Evolutionary conservation across 2,113 vertebrate species (phyloP), one percentile per base, ranked within the genome.

Genomic region (Clarias macrocephalus): DNA sequence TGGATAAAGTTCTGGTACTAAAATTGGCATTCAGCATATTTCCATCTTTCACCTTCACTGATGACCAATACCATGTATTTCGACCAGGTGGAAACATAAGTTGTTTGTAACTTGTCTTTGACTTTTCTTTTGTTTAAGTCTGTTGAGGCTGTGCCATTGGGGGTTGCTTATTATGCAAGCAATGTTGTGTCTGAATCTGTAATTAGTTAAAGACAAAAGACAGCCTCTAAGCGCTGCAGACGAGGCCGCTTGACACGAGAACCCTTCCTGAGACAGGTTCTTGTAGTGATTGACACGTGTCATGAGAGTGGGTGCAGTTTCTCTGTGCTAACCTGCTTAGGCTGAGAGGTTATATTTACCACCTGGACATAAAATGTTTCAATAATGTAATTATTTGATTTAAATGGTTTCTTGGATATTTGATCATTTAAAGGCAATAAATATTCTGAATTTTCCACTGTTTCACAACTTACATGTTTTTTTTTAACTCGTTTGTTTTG

Each of bases 171-270:
- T 84, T 90, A 90, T 90, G 89, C 89, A 88, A 90, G 89, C 66
- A 84, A 87, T 82, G 89, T 84, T 80, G 87, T 79, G 89, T 88
- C 89, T 90, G 89, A 90, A 90, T 90, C 86, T 84, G 82, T 90
- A 88, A 90, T 90, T 87, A 88, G 89, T 81, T 87, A 88, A 90
- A 90, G 82, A 90, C 89, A 88, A 90, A 90, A 79, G 87, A 37
- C 75, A 72, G 82, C 83, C 85, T 88, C 87, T 75, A 77, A 87
- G 89, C 70, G 23, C 85, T 79, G 82, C 89, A 86, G 89, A 73
- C 83, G 28, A 80, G 82, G 88, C 85, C 52, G 85, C 87, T 88
- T 86, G 77, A 85, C 85, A 82, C 80, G 70, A 86, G 81, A 73
- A 77, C 80, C 57, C 82, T 89, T 63, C 52, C 82, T 60, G 13